Base-by-base conservation (phyloP, 2,113 vertebrate genomes). In the Macrotus californicus region DNA sequence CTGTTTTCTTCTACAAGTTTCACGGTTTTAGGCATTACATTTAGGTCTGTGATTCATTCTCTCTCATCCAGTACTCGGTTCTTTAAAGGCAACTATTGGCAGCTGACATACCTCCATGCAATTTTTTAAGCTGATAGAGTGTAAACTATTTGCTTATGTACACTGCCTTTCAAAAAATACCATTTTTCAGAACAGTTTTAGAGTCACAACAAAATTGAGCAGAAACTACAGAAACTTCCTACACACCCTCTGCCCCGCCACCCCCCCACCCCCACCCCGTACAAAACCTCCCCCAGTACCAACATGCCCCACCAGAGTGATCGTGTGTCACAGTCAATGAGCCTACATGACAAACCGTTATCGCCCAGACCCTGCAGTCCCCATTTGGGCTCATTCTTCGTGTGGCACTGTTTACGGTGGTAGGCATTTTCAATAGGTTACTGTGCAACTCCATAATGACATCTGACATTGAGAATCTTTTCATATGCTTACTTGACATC, bases 31-130 rank as follows among this genome's bases (percentile, higher is more conserved):
- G 41, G 56, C 36, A 75, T 83, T 56, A 52, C 15, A 70, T 73
- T 80, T 90, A 81, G 8, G 56, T 81, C 81, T 75, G 29, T 19
- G 48, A 91, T 41, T 64, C 41, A 70, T 41, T 69, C n/a, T 66
- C 64, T 89, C 50, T 61, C 66, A 46, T 29, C n/a, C 41, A 96
- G 75, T n/a, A 41, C 84, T 89, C n/a, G 19, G 70, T 91, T 90
- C 66, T 75, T 72, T 85, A 59, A 24, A 93, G 50, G 43, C 31
- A 93, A 36, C 48, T 82, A 6, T 29, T 56, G 46, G 22, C 9
- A 81, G 66, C 46, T 73, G 59, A 52, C 59, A 66, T 87, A 94
- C 34, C 72, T 91, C 54, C 46, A 54, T 91, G 82, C 10, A 67
- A 8, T 64, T 61, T 46, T 76, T 69, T 46, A 84, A 83, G 52